Conservation (phyloP, 53 echinoderm and acorn worm genomes). For the Holothuria scabra region DNA sequence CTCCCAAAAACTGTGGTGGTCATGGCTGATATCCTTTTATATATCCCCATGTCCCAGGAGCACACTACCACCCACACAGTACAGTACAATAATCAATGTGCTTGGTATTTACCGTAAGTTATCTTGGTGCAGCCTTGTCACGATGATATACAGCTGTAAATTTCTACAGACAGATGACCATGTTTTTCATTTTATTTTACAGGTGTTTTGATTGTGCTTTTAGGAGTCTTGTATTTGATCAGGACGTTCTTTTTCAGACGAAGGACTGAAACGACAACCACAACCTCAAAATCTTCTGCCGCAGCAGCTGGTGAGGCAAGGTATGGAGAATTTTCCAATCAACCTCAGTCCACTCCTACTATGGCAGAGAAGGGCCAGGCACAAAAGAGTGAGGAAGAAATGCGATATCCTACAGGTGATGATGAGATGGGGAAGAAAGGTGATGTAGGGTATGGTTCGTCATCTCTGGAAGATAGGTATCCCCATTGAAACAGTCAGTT, state of each 20-base stretch:
- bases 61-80: too few species aligned
- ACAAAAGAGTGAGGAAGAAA: constrained; percentile 31
- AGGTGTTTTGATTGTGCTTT: constrained; percentile 51
- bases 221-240: constrained; percentile 60
- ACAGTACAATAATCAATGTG: too few species aligned
- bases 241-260: constrained; percentile 50
- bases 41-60: too few species aligned
- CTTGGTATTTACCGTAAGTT: too few species aligned
- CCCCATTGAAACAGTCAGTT: constrained; percentile 26
- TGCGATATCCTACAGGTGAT: constrained; percentile 10
- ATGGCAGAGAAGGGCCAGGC: neutral
- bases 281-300: neutral
- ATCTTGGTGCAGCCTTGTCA: too few species aligned
- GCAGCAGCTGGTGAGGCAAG: neutral
- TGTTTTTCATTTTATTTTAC: neutral
- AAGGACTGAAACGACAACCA: constrained; percentile 1
- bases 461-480: constrained; percentile 55
- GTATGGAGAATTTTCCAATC: neutral
- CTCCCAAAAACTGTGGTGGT: too few species aligned
- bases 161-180: too few species aligned
- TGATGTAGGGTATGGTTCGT: constrained; percentile 55
- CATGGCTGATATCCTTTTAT: too few species aligned
- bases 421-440: constrained; percentile 67
- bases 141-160: too few species aligned
- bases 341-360: too few species aligned